phyloP scores from a whole-genome alignment of 2,888 invertebrate species.

The Furcula furcula region DNA sequence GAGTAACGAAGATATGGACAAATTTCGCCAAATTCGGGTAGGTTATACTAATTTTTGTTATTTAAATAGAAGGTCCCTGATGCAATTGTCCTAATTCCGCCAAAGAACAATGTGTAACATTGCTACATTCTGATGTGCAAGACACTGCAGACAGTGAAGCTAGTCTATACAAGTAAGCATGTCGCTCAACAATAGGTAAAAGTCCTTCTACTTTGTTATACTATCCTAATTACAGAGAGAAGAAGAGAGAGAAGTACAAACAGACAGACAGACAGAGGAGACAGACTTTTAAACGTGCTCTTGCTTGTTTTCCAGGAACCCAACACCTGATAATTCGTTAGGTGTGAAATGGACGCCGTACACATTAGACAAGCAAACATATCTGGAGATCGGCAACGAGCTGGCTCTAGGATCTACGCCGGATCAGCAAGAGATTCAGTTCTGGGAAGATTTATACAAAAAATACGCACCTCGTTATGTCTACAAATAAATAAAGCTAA shows the following conservation, averaged over 20 bases:
- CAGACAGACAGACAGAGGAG: no score
- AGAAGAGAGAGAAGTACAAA: no score
- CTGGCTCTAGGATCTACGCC: conserved; percentile 22
- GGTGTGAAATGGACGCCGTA: conserved; percentile 44
- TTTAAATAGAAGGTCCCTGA: not conserved
- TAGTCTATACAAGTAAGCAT: no score
- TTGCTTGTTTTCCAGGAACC: conserved; percentile 48
- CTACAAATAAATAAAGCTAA: not conserved
- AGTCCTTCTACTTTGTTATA: no score
- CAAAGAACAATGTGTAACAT: no score
- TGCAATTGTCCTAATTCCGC: no score
- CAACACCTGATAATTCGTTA: conserved; percentile 43
- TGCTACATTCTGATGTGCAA: no score
- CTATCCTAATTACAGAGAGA: no score
- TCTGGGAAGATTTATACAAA: conserved; percentile 36
- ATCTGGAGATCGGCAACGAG: conserved; percentile 43
- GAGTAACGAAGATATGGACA: conserved; percentile 40
- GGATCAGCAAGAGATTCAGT: conserved; percentile 33
- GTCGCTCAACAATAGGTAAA: no score
- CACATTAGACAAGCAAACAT: conserved; percentile 35
- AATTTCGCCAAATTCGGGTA: conserved; percentile 53
- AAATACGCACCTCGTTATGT: conserved; percentile 1
- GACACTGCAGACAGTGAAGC: no score
- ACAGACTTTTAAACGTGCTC: no score
- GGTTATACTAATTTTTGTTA: conserved; percentile 10